phyloP scores from a whole-genome alignment of 1,140 invertebrate species.

The Drosophila novamexicana region DNA sequence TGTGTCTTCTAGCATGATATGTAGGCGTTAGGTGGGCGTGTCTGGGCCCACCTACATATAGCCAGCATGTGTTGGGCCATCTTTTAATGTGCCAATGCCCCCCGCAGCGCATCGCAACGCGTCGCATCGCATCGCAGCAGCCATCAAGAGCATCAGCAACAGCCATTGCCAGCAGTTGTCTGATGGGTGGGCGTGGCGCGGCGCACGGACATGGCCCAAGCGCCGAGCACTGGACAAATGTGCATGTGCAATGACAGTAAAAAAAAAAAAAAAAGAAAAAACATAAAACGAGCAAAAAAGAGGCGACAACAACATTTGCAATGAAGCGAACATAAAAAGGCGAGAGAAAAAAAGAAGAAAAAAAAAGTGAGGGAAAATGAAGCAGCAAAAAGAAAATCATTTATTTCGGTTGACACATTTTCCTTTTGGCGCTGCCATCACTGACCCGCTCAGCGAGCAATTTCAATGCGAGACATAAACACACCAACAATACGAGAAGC shows the following conservation, averaged over 20 bases:
- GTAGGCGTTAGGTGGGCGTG: constrained; percentile 16
- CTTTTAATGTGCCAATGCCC: constrained; percentile 68
- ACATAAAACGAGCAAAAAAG: constrained; percentile 14
- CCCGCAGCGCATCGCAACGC: not conserved
- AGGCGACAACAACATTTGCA: constrained; percentile 65
- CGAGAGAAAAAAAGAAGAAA: constrained; percentile 26
- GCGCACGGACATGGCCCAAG: constrained; percentile 16
- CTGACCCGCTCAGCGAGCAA: constrained; percentile 69
- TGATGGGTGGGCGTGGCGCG: constrained; percentile 40
- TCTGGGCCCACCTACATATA: constrained; percentile 51
- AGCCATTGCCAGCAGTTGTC: constrained; percentile 5
- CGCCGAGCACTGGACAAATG: constrained; percentile 39
- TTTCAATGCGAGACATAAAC: constrained; percentile 50
- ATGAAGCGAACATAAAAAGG: constrained; percentile 59
- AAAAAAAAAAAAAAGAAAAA: constrained; percentile 34
- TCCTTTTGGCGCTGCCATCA: constrained; percentile 41
- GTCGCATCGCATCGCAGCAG: not conserved
- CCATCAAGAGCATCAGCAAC: constrained; percentile 12
- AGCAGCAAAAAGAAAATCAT: constrained; percentile 58
- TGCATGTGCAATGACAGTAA: constrained; percentile 48
- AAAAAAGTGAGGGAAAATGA: constrained; percentile 43
- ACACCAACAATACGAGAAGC: constrained; percentile 8
- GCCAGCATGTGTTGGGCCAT: constrained; percentile 55
- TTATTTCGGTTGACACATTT: constrained; percentile 75
- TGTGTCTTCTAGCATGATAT: constrained; percentile 18